Evolutionary conservation across 2,797 vertebrate genomes (phyloP).

Genomic region (Ibycter americanus): DNA sequence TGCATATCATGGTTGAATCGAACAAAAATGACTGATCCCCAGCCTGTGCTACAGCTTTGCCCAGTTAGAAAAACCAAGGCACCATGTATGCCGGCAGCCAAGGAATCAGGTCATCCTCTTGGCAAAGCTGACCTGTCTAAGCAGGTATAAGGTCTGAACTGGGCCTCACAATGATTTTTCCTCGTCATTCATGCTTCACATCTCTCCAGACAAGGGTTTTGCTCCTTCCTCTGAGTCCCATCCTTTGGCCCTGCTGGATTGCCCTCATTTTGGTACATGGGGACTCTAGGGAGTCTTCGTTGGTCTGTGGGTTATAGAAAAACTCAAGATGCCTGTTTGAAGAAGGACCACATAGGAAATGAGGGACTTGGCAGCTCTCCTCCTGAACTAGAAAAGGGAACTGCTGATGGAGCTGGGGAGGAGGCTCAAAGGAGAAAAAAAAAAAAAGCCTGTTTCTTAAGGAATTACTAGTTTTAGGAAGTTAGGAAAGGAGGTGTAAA

Average conservation of each 20-base stretch:
- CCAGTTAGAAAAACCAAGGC: not conserved
- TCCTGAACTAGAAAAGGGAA: not conserved
- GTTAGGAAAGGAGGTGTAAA: not conserved
- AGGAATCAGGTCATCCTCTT: not conserved
- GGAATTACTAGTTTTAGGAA: not conserved
- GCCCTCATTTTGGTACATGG: not conserved
- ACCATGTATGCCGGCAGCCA: not conserved
- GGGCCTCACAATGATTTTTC: not conserved
- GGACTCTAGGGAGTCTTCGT: not conserved
- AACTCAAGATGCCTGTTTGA: not conserved
- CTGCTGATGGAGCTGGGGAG: not conserved
- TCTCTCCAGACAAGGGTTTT: not conserved
- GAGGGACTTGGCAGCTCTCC: not conserved
- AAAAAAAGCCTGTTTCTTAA: not conserved
- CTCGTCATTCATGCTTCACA: not conserved
- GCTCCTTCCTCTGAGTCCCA: not conserved
- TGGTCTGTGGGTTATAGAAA: not conserved
- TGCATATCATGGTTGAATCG: not conserved
- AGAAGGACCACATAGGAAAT: not conserved
- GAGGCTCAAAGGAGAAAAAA: not conserved
- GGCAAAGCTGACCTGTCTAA: not conserved
- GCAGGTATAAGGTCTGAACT: not conserved
- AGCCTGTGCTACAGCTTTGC: not conserved
- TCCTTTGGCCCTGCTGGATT: not conserved
- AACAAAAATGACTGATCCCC: not conserved